A percentile compares a stretch with the other conserved stretches of the same genome.
Evolutionary conservation across 2,888 invertebrate species (phyloP).

Genomic region (Cecidostiba fungosa): DNA sequence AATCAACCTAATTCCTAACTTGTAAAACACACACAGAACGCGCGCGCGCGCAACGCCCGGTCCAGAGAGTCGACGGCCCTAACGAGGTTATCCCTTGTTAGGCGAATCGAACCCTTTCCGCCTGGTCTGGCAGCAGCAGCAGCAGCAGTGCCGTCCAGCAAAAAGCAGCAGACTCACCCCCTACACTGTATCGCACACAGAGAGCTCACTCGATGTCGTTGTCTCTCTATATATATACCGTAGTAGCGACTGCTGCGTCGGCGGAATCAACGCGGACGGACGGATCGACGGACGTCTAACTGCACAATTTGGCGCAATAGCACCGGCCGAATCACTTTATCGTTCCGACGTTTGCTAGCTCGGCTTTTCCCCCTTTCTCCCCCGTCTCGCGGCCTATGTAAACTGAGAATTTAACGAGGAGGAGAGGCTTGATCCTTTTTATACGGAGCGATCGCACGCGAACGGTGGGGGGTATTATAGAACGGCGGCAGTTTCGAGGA

Average conservation of each 20-base stretch:
- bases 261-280: constrained; percentile 42
- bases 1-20: constrained; percentile 80
- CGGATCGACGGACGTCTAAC: constrained; percentile 52
- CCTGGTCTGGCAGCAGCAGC: constrained; percentile 58
- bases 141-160: constrained; percentile 33
- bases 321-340: constrained; percentile 46
- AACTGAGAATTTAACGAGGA: constrained; percentile 62
- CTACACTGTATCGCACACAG: constrained; percentile 10
- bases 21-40: constrained; percentile 79
- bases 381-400: constrained; percentile 43
- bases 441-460: constrained; percentile 56
- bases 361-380: background rate
- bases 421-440: constrained; percentile 53
- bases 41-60: constrained; percentile 63
- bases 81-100: constrained; percentile 80
- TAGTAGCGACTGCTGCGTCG: constrained; percentile 32
- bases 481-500: constrained; percentile 8
- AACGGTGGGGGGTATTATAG: background rate
- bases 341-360: constrained; percentile 34
- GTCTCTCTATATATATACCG: constrained; percentile 45
- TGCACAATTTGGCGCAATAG: constrained; percentile 60
- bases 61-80: constrained; percentile 68
- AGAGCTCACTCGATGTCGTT: constrained; percentile 12
- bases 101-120: constrained; percentile 76
- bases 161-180: constrained; percentile 42